Conservation (phyloP, 2,113 vertebrate species). For the Synchiropus splendidus region DNA sequence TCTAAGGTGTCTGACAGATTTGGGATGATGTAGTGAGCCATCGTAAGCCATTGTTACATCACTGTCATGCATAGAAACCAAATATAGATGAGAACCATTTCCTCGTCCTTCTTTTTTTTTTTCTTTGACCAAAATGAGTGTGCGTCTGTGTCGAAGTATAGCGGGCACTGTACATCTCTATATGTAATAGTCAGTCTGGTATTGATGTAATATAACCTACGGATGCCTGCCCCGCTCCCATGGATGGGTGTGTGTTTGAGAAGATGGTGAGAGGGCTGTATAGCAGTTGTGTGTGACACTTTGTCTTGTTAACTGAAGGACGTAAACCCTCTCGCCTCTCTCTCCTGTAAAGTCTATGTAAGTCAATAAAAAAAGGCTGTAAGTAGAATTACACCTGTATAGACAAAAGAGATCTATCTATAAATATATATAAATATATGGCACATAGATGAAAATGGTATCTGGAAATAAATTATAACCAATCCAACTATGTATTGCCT, state of each 20-base stretch:
- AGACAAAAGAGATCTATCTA: constrained; percentile 59
- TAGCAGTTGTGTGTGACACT: constrained; percentile 21
- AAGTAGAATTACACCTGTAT: constrained; percentile 61
- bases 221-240: constrained; percentile 38
- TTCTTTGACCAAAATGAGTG: constrained; percentile 44
- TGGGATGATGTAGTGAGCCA: no score
- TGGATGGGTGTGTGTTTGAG: constrained; percentile 16
- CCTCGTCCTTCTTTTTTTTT: constrained; percentile 27
- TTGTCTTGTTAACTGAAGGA: constrained; percentile 55
- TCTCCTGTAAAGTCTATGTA: constrained; percentile 57
- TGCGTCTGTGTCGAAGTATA: constrained; percentile 29
- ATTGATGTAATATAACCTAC: constrained; percentile 56
- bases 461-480: constrained; percentile 36
- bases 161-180: constrained; percentile 47
- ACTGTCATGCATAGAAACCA: constrained; percentile 38
- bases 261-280: background rate
- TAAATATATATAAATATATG: constrained; percentile 59
- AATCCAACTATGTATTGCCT: background rate
- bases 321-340: constrained; percentile 38
- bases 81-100: constrained; percentile 40
- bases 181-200: constrained; percentile 59
- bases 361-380: constrained; percentile 63
- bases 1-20: no score
- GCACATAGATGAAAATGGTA: constrained; percentile 60
- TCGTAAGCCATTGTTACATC: constrained; percentile 5